Conservation (phyloP, 30 jellyfish, hydroid and myxozoan species). For the Turritopsis rubra region DNA sequence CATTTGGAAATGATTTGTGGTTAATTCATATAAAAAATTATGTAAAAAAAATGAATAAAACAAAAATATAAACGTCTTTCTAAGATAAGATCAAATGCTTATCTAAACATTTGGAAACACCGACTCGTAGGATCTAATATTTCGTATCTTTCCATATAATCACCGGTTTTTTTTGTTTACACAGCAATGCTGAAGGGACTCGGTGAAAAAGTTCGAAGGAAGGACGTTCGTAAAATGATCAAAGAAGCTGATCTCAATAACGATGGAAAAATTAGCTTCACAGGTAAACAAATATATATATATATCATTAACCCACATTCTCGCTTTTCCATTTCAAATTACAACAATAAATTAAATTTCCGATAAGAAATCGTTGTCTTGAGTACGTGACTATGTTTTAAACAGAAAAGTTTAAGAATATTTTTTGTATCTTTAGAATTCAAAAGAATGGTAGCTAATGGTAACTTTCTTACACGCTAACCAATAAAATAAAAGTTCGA, state of each 20-base stretch:
- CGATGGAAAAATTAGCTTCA: constrained; percentile 35
- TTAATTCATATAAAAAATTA: too few species aligned
- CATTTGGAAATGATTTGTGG: too few species aligned
- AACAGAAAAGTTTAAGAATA: too few species aligned
- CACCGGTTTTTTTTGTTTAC: neutral
- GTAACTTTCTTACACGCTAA: constrained; percentile 22
- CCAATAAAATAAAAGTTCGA: neutral
- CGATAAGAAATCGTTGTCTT: neutral
- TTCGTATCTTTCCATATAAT: neutral
- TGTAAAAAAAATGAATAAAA: too few species aligned
- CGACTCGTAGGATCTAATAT: too few species aligned
- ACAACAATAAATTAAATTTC: neutral
- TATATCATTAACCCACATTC: neutral
- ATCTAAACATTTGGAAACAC: too few species aligned
- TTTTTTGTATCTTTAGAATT: constrained; percentile 18
- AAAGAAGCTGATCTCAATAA: constrained; percentile 31
- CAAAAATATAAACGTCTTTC: too few species aligned
- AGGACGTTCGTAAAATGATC: constrained; percentile 34
- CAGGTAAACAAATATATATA: constrained; percentile 6
- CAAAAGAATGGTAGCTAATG: constrained; percentile 27
- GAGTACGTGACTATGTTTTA: neutral
- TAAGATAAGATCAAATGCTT: too few species aligned
- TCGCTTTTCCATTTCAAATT: neutral
- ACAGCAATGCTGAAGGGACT: constrained; percentile 30
- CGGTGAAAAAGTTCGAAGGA: constrained; percentile 33